Base-by-base conservation (phyloP, 2,113 vertebrate species). In the Salvelinus fontinalis region DNA sequence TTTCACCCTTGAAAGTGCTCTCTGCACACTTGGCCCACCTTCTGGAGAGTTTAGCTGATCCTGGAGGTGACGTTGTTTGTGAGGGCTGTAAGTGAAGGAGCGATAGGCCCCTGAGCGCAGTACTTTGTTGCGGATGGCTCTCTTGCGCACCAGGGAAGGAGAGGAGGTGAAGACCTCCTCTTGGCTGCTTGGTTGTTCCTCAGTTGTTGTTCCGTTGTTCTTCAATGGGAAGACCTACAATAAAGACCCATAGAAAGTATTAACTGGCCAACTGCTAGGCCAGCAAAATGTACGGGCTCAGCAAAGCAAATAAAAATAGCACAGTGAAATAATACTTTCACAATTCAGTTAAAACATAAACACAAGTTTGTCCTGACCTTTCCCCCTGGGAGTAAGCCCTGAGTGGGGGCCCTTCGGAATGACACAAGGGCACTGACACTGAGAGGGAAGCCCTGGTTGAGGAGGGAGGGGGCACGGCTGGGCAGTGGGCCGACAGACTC, bases 41-140 rank as follows among this genome's bases (percentile, higher is more conserved):
- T 91, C 85, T 74, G 88, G 82, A 2, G 70, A 70, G 2, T 29
- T 90, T 62, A 93, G 90, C 3, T 75, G 89, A 75, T 98, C 96
- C 11, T 95, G 93, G 3, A 95, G 84, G 0, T 44, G 86, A 24
- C 91, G 93, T 88, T 96, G 96, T 75, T 92, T 93, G 84, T 93
- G 92, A 0, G 94, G 91, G 5, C 95, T 95, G 0, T 81, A 94
- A 2, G 95, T 96, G 49, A 96, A 97, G 82, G 94, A 95, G 7
- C 97, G 95, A 81, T 98, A 99, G 0, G 97, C 97, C 13, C 97
- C 97, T 0, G 97, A 98, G 78, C 95, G 93, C 80, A 99, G 91
- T 13, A 87, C 94, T 84, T 99, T 99, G 85, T 92, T 95, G 75
- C 96, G 95, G 5, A 99, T 99, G 51, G 94, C 97, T 80, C 96